These are phyloP conservation scores for Redunca redunca DNA, from an alignment of 2,113 vertebrate species.

Conservation along the genomic window DNA sequence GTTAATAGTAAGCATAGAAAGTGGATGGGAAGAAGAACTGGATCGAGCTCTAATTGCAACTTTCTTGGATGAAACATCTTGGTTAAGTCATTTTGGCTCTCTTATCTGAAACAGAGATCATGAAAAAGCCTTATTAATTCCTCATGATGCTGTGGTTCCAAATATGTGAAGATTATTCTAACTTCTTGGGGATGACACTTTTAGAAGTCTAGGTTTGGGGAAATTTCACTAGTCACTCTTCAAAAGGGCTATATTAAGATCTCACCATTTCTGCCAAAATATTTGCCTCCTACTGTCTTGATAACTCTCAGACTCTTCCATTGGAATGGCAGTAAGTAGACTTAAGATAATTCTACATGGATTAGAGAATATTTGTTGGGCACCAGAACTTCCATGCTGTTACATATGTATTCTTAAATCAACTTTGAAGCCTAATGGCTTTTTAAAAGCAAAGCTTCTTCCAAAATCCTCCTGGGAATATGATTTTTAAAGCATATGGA, in stretches of 20 bases:
- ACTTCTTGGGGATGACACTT: not conserved
- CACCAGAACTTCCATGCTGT: not conserved
- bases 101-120: not conserved
- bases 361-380: not conserved
- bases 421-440: not conserved
- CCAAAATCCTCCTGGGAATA: not conserved
- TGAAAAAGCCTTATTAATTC: not conserved
- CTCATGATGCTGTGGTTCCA: not conserved
- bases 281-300: not conserved
- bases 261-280: not conserved
- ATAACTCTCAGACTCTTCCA: not conserved
- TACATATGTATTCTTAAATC: not conserved
- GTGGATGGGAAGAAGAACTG: not conserved
- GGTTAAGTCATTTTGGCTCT: not conserved
- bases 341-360: not conserved
- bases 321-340: not conserved
- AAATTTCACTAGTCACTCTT: not conserved
- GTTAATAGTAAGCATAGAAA: not conserved
- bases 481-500: slow-evolving; percentile 15
- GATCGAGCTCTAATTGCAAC: not conserved
- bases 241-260: not conserved
- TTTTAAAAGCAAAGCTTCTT: not conserved
- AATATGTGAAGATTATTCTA: not conserved
- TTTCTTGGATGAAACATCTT: not conserved
- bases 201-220: not conserved